Evolutionary conservation across 1,140 invertebrate species (phyloP).

Genomic region (Hirudo medicinalis): DNA sequence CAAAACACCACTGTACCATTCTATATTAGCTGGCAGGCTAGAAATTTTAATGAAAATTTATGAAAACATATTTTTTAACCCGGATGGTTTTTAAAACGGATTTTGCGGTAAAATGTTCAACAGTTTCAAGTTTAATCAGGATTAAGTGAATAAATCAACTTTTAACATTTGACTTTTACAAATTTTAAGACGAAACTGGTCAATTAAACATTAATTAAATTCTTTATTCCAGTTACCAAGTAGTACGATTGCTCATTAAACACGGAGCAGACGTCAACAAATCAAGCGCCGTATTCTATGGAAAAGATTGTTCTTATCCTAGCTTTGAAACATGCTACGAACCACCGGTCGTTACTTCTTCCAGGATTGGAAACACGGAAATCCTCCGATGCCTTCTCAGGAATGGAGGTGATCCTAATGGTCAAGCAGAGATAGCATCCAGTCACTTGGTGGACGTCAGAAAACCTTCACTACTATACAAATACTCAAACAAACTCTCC

Average conservation of each 20-base stretch:
- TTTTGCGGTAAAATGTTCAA: not conserved
- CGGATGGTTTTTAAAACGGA: not conserved
- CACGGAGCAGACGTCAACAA: slow-evolving; percentile 17
- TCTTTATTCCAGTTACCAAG: slow-evolving; percentile 5
- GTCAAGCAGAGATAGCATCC: slow-evolving; percentile 1
- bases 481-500: too few relatives aligned
- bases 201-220: slow-evolving; percentile 11
- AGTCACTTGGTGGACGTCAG: slow-evolving; percentile 2
- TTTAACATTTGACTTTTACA: not conserved
- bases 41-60: not conserved
- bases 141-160: not conserved
- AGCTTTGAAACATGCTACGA: slow-evolving; percentile 21
- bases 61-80: not conserved
- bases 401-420: slow-evolving; percentile 12
- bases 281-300: slow-evolving; percentile 19
- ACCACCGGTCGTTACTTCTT: slow-evolving; percentile 20
- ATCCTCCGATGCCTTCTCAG: slow-evolving; percentile 17
- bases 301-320: slow-evolving; percentile 7
- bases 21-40: not conserved
- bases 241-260: slow-evolving; percentile 19
- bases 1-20: slow-evolving; percentile 12
- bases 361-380: slow-evolving; percentile 15
- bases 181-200: not conserved
- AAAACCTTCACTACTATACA: not conserved
- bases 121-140: not conserved